Conservation (phyloP, 2,797 vertebrate genomes). For the Macropodus opercularis region DNA sequence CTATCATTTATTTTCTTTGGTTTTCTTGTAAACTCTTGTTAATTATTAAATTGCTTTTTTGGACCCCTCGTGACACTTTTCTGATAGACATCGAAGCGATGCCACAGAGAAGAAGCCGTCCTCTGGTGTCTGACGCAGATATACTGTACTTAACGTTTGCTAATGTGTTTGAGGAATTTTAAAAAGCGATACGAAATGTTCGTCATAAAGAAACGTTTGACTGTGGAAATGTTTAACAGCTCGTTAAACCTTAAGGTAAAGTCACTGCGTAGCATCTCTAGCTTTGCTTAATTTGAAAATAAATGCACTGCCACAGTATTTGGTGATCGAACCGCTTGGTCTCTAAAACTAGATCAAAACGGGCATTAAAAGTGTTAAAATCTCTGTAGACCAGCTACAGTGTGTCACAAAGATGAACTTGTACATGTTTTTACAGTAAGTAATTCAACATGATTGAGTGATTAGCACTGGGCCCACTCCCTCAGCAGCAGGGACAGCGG, state of each 20-base stretch:
- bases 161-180: too few species aligned
- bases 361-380: not conserved
- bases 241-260: not conserved
- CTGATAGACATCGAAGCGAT: conserved; percentile 74
- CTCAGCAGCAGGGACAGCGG: conserved; percentile 46
- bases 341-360: not conserved
- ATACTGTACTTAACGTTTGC: not conserved
- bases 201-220: not conserved
- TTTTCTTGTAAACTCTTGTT: conserved; percentile 86
- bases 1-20: conserved; percentile 87
- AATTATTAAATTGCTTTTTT: conserved; percentile 85
- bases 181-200: too few species aligned
- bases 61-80: conserved; percentile 73
- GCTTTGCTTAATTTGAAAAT: conserved; percentile 5
- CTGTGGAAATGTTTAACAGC: not conserved
- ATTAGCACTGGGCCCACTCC: conserved; percentile 60
- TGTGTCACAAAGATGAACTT: conserved; percentile 16
- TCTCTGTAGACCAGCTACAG: not conserved
- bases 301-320: too few species aligned
- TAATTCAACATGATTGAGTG: conserved; percentile 59
- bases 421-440: conserved; percentile 22
- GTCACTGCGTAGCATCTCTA: not conserved
- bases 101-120: conserved; percentile 41
- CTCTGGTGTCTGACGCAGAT: conserved; percentile 38
- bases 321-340: not conserved